phyloP scores from a whole-genome alignment of 2,113 vertebrate species.

The Azemiops feae region DNA sequence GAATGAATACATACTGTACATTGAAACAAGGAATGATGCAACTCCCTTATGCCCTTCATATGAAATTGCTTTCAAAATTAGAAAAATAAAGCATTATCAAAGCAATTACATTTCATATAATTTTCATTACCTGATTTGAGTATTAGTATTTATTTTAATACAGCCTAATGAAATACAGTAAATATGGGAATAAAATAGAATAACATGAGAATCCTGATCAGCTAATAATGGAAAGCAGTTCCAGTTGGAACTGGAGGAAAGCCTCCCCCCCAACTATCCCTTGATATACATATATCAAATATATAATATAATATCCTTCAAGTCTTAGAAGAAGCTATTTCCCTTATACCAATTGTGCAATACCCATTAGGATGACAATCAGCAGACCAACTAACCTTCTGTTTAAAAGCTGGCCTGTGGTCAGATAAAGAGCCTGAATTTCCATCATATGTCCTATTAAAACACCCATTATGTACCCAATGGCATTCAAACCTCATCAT shows the following conservation, averaged over 20 bases:
- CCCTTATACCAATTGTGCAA: not conserved
- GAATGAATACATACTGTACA: not conserved
- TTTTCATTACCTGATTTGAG: not conserved
- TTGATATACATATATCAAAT: not conserved
- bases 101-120: fast-evolving
- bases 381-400: not conserved
- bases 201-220: not conserved
- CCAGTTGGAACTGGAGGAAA: not conserved
- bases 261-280: not conserved
- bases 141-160: not conserved
- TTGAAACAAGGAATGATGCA: not conserved
- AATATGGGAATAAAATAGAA: not conserved
- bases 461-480: not conserved
- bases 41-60: not conserved
- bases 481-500: not conserved
- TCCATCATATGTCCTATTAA: not conserved
- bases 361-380: not conserved
- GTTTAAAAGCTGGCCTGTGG: not conserved
- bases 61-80: not conserved
- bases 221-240: not conserved
- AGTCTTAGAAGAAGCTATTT: not conserved
- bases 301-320: too few species aligned
- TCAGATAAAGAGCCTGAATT: not conserved
- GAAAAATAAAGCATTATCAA: not conserved
- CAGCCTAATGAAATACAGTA: not conserved